Evolutionary conservation across 2,888 invertebrate species (phyloP).

Genomic region (Hypselothyrea guttata): DNA sequence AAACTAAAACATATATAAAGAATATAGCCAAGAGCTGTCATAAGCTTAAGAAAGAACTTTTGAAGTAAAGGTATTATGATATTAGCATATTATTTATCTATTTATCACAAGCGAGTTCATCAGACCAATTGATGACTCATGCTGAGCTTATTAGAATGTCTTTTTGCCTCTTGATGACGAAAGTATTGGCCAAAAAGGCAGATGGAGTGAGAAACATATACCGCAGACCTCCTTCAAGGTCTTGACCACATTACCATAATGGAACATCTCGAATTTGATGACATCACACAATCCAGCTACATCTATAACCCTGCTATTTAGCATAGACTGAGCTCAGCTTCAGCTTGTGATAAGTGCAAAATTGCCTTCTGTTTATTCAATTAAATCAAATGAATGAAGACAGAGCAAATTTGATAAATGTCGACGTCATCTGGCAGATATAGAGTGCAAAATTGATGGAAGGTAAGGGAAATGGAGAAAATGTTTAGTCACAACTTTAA

Average conservation of each 20-base stretch:
- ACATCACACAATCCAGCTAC: conserved; percentile 32
- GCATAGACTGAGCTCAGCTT: background rate
- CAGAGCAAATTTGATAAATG: background rate
- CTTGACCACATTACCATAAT: conserved; percentile 38
- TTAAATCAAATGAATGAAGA: conserved; percentile 3
- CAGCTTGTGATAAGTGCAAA: background rate
- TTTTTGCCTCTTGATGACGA: background rate
- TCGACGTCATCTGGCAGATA: background rate
- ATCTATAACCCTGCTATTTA: conserved; percentile 26
- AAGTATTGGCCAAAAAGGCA: too few relatives aligned
- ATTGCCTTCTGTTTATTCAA: conserved; percentile 9
- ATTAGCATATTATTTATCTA: too few relatives aligned
- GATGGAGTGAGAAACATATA: too few relatives aligned
- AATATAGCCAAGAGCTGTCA: too few relatives aligned
- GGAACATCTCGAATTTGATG: conserved; percentile 37
- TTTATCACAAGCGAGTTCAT: background rate
- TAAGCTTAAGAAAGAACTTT: too few relatives aligned
- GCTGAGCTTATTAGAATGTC: background rate
- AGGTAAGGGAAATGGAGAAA: background rate
- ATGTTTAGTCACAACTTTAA: background rate
- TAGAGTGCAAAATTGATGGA: background rate
- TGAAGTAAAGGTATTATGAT: too few relatives aligned
- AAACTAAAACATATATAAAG: too few relatives aligned
- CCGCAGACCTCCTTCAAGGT: conserved; percentile 30
- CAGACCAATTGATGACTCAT: conserved; percentile 41